These are phyloP conservation scores for Drosophila siamana DNA, from an alignment of 2,888 invertebrate species.

Conservation along the genomic window DNA sequence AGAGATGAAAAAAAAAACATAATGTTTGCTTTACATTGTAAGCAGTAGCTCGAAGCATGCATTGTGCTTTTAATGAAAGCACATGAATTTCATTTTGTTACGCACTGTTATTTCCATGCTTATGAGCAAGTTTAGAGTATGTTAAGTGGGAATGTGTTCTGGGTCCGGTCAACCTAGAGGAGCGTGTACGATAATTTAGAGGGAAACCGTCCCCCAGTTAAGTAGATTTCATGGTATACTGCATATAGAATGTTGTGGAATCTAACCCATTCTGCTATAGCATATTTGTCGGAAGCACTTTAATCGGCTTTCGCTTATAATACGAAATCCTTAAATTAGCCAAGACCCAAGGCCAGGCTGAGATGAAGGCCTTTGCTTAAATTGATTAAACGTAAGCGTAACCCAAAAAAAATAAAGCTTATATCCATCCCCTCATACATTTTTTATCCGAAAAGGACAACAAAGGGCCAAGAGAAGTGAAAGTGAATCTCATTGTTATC, in stretches of 20 bases:
- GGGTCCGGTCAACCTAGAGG: background rate
- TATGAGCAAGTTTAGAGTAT: conserved; percentile 6
- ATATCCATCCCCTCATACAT: conserved; percentile 18
- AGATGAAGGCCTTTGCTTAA: background rate
- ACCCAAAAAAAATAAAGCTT: conserved; percentile 23
- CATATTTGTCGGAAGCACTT: conserved; percentile 5
- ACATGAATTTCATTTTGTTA: conserved; percentile 38
- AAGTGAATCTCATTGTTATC: conserved; percentile 38
- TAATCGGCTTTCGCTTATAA: conserved; percentile 19
- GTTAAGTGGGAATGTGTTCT: background rate
- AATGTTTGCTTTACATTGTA: background rate
- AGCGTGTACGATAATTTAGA: conserved; percentile 1
- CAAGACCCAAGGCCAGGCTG: background rate
- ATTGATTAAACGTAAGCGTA: conserved; percentile 37
- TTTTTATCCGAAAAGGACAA: conserved; percentile 7
- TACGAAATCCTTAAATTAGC: conserved; percentile 30
- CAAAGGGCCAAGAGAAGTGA: conserved; percentile 6
- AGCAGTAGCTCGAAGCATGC: background rate
- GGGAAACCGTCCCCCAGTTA: conserved; percentile 4
- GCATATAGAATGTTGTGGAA: background rate
- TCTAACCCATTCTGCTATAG: background rate
- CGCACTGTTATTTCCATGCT: conserved; percentile 2
- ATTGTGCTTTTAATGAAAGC: conserved; percentile 36
- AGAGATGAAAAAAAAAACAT: background rate
- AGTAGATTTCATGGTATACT: conserved; percentile 15